Percentiles rank a stretch among this genome's conserved stretches.
Evolutionary conservation across 2,888 invertebrate species (phyloP).

Genomic region (Coleophora deauratella): DNA sequence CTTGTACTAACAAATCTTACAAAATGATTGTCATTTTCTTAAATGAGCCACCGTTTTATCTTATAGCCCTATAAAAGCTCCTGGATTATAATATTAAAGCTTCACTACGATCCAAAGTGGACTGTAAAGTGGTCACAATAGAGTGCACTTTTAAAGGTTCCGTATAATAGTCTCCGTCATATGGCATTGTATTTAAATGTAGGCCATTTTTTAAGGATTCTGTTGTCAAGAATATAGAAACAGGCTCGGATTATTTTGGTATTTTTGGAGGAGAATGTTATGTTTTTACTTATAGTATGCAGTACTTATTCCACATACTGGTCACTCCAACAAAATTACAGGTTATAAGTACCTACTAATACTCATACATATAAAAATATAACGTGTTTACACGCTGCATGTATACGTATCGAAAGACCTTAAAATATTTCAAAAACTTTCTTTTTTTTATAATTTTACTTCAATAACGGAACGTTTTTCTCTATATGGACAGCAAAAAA

Average conservation of each 20-base stretch:
- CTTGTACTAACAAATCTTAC: constrained; percentile 26
- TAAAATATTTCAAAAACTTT: background rate
- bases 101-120: constrained; percentile 9
- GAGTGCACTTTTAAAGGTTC: constrained; percentile 6
- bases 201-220: constrained; percentile 7
- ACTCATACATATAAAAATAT: background rate
- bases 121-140: constrained; percentile 15
- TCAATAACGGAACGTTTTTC: no score
- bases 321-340: no score
- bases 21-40: constrained; percentile 33
- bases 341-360: no score
- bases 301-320: no score
- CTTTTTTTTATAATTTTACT: no score
- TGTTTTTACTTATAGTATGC: no score
- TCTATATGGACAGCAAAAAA: no score
- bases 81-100: constrained; percentile 38
- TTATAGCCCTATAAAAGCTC: constrained; percentile 37
- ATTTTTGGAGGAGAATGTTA: background rate
- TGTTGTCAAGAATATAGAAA: constrained; percentile 5
- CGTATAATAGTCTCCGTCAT: constrained; percentile 9
- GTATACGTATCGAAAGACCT: no score
- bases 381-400: no score
- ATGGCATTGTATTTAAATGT: constrained; percentile 9
- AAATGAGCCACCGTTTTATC: constrained; percentile 36
- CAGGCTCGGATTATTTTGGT: background rate